Conservation (phyloP, 2,888 invertebrate species). For the Dinocampus coccinellae region DNA sequence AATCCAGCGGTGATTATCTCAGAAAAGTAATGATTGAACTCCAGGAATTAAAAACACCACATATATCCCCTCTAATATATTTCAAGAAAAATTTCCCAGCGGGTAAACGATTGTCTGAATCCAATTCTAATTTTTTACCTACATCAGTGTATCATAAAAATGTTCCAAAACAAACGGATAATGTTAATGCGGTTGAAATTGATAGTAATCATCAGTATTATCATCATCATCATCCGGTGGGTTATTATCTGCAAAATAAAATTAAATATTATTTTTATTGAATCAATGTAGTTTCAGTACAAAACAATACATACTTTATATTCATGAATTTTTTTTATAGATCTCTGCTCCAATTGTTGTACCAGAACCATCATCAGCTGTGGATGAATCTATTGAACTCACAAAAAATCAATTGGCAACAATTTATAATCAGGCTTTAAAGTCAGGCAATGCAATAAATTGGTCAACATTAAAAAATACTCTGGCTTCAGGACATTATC, state of each 20-base stretch:
- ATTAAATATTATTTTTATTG: not conserved
- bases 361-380: constrained; percentile 19
- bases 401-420: constrained; percentile 69
- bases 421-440: constrained; percentile 70
- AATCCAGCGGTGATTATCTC: constrained; percentile 58
- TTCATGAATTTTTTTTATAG: constrained; percentile 11
- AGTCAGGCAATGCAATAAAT: constrained; percentile 59
- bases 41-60: constrained; percentile 51
- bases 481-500: constrained; percentile 45
- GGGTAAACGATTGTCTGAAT: constrained; percentile 41
- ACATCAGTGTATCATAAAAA: constrained; percentile 12
- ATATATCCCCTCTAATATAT: constrained; percentile 25
- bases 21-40: constrained; percentile 57
- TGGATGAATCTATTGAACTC: constrained; percentile 53
- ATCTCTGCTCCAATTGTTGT: constrained; percentile 31
- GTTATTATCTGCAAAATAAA: not conserved
- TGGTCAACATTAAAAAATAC: constrained; percentile 51
- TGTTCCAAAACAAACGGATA: not conserved
- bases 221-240: constrained; percentile 44
- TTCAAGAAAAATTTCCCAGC: constrained; percentile 37
- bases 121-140: constrained; percentile 26
- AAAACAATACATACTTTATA: not conserved
- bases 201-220: not conserved
- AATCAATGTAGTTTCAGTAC: not conserved
- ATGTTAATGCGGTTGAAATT: not conserved